Evolutionary conservation across 2,888 invertebrate species (phyloP).

Genomic region (Nephrotoma guestfalica): DNA sequence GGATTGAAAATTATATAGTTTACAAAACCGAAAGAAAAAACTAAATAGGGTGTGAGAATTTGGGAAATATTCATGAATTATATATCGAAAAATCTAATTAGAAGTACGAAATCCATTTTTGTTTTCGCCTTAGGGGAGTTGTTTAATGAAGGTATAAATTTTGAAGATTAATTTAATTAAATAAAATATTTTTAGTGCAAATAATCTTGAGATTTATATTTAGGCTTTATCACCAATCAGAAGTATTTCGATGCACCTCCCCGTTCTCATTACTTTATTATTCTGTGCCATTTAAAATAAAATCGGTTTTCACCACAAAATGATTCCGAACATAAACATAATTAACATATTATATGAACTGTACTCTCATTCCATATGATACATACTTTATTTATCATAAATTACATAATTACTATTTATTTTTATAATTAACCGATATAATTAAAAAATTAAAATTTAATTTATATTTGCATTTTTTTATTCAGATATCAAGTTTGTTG

Average conservation of each 20-base stretch:
- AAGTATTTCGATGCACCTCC: no score
- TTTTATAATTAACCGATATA: neutral
- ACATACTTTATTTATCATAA: neutral
- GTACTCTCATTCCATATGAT: neutral
- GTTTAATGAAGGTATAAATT: constrained; percentile 1
- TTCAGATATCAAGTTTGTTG: neutral
- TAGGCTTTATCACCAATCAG: neutral
- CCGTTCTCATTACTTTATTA: no score
- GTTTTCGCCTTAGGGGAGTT: neutral
- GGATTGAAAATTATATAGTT: neutral
- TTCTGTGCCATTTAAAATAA: no score
- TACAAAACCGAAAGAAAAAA: neutral
- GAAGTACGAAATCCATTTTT: neutral
- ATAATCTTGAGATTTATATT: neutral
- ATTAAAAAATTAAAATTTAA: neutral
- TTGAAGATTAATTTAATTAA: neutral
- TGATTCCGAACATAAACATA: neutral
- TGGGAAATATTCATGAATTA: neutral
- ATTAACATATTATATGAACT: neutral
- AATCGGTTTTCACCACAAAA: neutral
- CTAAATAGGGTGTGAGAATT: neutral
- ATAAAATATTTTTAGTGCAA: neutral
- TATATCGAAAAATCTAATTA: neutral
- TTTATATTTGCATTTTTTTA: neutral
- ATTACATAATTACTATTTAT: neutral